Conservation (phyloP, 1,140 invertebrate genomes). For the Cylas formicarius region DNA sequence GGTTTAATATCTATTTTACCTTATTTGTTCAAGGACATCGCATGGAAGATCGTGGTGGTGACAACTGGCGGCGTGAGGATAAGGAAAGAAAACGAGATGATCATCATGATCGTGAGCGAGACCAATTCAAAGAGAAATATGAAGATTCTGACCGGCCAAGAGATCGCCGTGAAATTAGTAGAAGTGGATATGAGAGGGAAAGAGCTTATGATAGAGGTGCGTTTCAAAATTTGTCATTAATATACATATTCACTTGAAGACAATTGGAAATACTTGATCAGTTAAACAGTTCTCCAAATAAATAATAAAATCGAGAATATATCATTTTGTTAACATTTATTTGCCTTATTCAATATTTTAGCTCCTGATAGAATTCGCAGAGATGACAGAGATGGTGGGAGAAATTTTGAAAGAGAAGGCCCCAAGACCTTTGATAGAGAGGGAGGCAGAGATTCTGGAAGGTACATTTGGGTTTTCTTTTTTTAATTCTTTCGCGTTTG, state of each 20-base stretch:
- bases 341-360: too few relatives aligned
- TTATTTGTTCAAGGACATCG: conserved; percentile 1
- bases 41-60: background rate
- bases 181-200: too few relatives aligned
- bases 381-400: conserved; percentile 9
- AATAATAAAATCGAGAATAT: too few relatives aligned
- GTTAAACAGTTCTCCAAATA: too few relatives aligned
- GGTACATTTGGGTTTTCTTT: conserved; percentile 1
- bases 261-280: too few relatives aligned
- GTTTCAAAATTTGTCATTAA: too few relatives aligned
- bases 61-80: conserved; percentile 1
- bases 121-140: conserved; percentile 1
- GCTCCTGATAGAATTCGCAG: conserved; percentile 6
- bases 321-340: too few relatives aligned
- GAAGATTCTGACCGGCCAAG: too few relatives aligned
- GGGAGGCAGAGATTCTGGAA: conserved; percentile 5
- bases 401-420: too few relatives aligned
- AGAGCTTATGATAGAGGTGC: too few relatives aligned
- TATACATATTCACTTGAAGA: too few relatives aligned
- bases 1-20: conserved; percentile 2
- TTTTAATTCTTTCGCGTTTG: conserved; percentile 8
- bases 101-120: conserved; percentile 9
- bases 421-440: too few relatives aligned
- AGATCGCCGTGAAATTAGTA: conserved; percentile 10
- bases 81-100: conserved; percentile 2